Conservation (phyloP, 1,140 invertebrate species). For the Microplitis mediator region DNA sequence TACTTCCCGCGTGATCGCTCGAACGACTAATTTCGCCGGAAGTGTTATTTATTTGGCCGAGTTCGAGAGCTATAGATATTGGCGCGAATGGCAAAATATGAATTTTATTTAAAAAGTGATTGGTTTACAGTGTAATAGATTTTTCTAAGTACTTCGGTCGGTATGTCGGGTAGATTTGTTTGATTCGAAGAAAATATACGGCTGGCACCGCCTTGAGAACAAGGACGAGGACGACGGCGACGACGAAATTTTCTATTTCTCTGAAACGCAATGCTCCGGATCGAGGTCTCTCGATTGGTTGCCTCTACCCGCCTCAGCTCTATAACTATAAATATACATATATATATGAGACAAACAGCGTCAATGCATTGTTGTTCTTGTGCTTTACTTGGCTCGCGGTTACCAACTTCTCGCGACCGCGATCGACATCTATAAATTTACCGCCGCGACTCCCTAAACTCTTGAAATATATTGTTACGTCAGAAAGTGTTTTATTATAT, state of each 20-base stretch:
- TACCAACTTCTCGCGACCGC: constrained; percentile 5
- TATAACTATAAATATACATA: too few relatives aligned
- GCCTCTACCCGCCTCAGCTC: background rate
- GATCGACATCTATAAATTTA: constrained; percentile 13
- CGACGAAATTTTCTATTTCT: constrained; percentile 4
- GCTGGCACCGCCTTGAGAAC: background rate
- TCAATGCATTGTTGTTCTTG: constrained; percentile 1
- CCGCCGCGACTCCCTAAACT: background rate
- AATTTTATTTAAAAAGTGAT: too few relatives aligned
- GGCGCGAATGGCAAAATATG: too few relatives aligned
- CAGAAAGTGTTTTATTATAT: too few relatives aligned
- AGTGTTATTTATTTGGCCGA: too few relatives aligned
- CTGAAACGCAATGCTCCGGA: constrained; percentile 9
- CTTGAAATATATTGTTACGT: background rate
- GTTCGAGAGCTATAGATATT: too few relatives aligned
- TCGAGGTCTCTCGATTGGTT: constrained; percentile 13
- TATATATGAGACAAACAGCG: background rate
- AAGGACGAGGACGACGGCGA: background rate
- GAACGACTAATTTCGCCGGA: too few relatives aligned
- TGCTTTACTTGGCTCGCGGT: constrained; percentile 6
- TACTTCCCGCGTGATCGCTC: too few relatives aligned
- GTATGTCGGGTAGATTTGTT: background rate
- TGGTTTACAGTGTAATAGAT: too few relatives aligned
- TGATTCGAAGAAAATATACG: background rate
- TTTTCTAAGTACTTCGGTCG: too few relatives aligned